Evolutionary conservation across 2,888 invertebrate species (phyloP), one percentile per base, ranked within the genome.

Genomic region (Tiliacea aurago): DNA sequence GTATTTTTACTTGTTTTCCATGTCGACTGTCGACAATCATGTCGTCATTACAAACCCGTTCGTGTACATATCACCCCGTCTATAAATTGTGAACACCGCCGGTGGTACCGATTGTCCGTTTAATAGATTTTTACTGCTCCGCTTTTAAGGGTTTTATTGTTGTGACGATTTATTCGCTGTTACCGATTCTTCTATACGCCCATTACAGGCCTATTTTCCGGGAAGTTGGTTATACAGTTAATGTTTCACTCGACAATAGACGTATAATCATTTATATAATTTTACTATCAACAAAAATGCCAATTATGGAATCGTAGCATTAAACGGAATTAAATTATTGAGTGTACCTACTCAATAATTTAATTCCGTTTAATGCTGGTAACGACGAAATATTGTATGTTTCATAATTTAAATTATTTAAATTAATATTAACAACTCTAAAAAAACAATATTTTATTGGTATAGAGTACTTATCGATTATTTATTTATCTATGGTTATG

Each of bases 81-180:
- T 91, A 95, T 96, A 95, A 95, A 96, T 96, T 93, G 92, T 94
- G 94, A 93, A 93, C 95, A 92, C 92, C 95, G 93, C 91, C 91
- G 93, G 93, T 92, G 94, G 93, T 93, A 92, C 89, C 87, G 90
- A 88, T 91, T 91, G 92, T 94, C 90, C 87, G 90, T 91, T 93
- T 94, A 93, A 94, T 94, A 92, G 92, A 91, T 91, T 93, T 94
- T 94, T 93, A 94, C 92, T 91, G 92, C 89, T 86, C 90, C 86
- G 90, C 87, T 90, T 88, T 87, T 88, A 87, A 89, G 88, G 86
- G 87, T 84, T 88, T 88, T 85, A 80, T 86, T 84, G 86, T 86
- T 84, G 78, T 78, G 73, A 80, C 87, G 80, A 86, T 89, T 86
- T 87, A 85, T 85, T 84, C 84, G 74, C 87, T 87, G 84, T 87